Conservation (phyloP, 1,140 invertebrate species). For the Zaprionus ornatus region DNA sequence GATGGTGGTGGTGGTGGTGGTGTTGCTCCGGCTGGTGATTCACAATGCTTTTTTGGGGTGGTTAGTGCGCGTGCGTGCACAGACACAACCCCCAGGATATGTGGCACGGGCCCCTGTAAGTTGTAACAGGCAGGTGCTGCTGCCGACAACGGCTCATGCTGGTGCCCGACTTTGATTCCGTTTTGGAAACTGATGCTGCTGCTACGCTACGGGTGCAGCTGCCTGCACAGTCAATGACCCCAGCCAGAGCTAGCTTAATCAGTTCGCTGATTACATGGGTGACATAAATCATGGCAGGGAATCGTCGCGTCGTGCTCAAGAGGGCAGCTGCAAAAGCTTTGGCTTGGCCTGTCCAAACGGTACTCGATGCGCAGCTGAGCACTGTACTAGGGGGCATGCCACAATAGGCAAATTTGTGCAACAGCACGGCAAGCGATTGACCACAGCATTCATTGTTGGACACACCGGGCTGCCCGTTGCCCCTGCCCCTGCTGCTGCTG, state of each 20-base stretch:
- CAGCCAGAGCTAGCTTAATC: slow-evolving; percentile 65
- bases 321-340: slow-evolving; percentile 71
- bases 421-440: slow-evolving; percentile 66
- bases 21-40: slow-evolving; percentile 41
- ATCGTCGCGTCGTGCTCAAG: not conserved
- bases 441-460: slow-evolving; percentile 59
- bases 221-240: slow-evolving; percentile 72
- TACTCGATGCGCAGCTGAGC: slow-evolving; percentile 45
- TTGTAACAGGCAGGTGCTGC: slow-evolving; percentile 77
- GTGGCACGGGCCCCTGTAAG: slow-evolving; percentile 73
- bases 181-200: slow-evolving; percentile 40
- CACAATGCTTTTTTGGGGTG: slow-evolving; percentile 57
- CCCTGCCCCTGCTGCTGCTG: not conserved
- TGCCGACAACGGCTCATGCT: slow-evolving; percentile 53
- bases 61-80: slow-evolving; percentile 35
- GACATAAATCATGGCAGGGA: slow-evolving; percentile 70
- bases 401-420: slow-evolving; percentile 81
- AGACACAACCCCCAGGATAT: slow-evolving; percentile 74
- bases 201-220: slow-evolving; percentile 41
- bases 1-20: slow-evolving; percentile 18
- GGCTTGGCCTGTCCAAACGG: slow-evolving; percentile 26
- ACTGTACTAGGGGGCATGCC: slow-evolving; percentile 22
- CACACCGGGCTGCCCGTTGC: slow-evolving; percentile 58
- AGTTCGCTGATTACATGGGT: slow-evolving; percentile 72
- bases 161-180: slow-evolving; percentile 64